Percentiles rank a stretch among this genome's conserved stretches.
Conservation (phyloP, 2,888 invertebrate species). For the Athetis lepigone region DNA sequence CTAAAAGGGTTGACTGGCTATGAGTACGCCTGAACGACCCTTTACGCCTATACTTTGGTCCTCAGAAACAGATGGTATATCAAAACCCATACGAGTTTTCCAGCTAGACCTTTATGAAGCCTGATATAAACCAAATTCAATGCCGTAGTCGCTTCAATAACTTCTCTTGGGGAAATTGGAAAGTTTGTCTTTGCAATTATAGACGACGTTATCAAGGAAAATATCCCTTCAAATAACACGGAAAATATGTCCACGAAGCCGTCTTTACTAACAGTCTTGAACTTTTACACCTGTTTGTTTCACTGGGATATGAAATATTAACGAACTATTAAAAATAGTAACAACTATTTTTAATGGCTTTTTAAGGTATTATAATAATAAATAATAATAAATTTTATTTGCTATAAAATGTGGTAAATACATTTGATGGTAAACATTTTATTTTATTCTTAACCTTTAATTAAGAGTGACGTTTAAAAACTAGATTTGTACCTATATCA, state of each 20-base stretch:
- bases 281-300: not conserved
- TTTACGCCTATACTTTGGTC: conserved; percentile 23
- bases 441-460: too few species aligned
- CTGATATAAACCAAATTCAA: conserved; percentile 29
- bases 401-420: too few species aligned
- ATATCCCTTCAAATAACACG: conserved; percentile 13
- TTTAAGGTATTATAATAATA: not conserved
- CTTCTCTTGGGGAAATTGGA: conserved; percentile 27
- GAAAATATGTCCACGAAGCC: not conserved
- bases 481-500: too few species aligned
- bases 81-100: conserved; percentile 2
- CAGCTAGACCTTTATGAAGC: conserved; percentile 3
- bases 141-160: conserved; percentile 10
- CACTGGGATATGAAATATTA: not conserved
- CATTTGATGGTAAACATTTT: too few species aligned
- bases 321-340: conserved; percentile 7
- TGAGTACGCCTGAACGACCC: too few species aligned
- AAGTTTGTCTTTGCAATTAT: conserved; percentile 27
- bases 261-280: not conserved
- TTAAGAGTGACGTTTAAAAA: too few species aligned
- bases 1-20: conserved; percentile 25
- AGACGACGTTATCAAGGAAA: conserved; percentile 3
- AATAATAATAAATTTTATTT: conserved; percentile 6
- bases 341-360: not conserved
- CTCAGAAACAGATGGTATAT: conserved; percentile 22